phyloP scores from a whole-genome alignment of 2,113 vertebrate genomes.

The Phasianus colchicus region DNA sequence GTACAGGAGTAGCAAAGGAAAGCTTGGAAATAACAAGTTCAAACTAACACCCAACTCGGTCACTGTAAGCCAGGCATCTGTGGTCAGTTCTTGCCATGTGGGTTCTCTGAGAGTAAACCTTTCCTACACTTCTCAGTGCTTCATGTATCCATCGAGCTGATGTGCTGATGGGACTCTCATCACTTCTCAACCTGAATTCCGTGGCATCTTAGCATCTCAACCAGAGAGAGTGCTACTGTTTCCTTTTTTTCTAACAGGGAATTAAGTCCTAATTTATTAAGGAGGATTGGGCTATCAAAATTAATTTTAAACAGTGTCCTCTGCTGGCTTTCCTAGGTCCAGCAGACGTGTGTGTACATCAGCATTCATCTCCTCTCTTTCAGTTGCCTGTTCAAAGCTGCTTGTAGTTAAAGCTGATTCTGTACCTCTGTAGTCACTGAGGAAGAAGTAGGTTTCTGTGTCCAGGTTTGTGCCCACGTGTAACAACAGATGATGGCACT shows the following conservation, averaged over 20 bases:
- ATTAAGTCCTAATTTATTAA: neutral
- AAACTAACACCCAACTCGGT: neutral
- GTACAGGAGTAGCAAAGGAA: neutral
- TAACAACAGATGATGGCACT: neutral
- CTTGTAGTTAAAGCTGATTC: neutral
- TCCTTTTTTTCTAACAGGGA: neutral
- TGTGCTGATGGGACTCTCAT: neutral
- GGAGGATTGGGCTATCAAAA: neutral
- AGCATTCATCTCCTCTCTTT: neutral
- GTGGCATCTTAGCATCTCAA: neutral
- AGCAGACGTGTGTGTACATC: neutral
- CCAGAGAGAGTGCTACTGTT: neutral
- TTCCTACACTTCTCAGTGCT: neutral
- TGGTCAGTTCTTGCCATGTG: neutral
- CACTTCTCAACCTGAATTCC: neutral
- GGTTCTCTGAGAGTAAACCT: neutral
- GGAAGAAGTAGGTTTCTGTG: neutral
- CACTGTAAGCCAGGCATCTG: neutral
- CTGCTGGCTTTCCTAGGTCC: neutral
- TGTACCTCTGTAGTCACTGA: neutral
- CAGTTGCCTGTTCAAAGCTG: neutral
- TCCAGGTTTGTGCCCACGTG: neutral
- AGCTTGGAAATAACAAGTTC: neutral
- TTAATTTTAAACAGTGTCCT: neutral
- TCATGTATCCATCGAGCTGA: neutral